phyloP scores from a whole-genome alignment of 2,888 invertebrate genomes.

The Lasioglossum calceatum region DNA sequence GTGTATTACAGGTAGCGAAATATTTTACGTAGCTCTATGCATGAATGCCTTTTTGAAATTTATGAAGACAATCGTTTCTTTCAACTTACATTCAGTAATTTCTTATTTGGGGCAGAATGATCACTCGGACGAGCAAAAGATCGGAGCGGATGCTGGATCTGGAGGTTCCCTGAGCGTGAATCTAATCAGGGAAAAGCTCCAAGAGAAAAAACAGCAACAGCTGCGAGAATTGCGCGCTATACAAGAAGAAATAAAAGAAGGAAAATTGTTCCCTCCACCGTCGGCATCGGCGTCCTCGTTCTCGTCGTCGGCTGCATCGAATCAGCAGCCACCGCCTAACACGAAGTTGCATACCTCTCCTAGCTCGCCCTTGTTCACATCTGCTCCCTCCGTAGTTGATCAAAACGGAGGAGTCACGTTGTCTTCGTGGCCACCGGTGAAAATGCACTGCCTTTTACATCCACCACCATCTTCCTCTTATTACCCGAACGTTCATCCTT shows the following conservation, averaged over 20 bases:
- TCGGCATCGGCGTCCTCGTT: conserved; percentile 85
- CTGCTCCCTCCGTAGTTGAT: conserved; percentile 69
- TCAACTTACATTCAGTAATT: conserved; percentile 26
- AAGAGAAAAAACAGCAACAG: conserved; percentile 95
- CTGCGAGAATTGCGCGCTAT: conserved; percentile 92
- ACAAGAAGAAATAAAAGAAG: conserved; percentile 95
- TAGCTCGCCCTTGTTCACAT: conserved; percentile 76
- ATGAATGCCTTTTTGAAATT: not conserved
- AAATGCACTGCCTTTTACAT: conserved; percentile 82
- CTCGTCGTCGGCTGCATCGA: conserved; percentile 78
- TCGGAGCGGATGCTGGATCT: conserved; percentile 90
- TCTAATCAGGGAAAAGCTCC: conserved; percentile 92
- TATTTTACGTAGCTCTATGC: not conserved
- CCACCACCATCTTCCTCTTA: conserved; percentile 79
- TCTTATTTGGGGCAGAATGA: conserved; percentile 82
- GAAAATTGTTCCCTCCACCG: conserved; percentile 89
- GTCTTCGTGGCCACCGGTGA: conserved; percentile 82
- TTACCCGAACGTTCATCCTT: conserved; percentile 77
- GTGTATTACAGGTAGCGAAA: conserved; percentile 76
- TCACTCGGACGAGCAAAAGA: conserved; percentile 88
- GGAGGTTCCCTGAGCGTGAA: conserved; percentile 87
- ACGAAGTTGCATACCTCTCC: conserved; percentile 85
- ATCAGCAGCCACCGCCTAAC: conserved; percentile 86
- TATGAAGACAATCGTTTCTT: not conserved
- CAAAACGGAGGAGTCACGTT: conserved; percentile 71